Percentiles rank a stretch among this genome's conserved stretches.
These are phyloP conservation scores for Lacerta agilis DNA, from an alignment of 2,797 vertebrate genomes.

Conservation along the genomic window DNA sequence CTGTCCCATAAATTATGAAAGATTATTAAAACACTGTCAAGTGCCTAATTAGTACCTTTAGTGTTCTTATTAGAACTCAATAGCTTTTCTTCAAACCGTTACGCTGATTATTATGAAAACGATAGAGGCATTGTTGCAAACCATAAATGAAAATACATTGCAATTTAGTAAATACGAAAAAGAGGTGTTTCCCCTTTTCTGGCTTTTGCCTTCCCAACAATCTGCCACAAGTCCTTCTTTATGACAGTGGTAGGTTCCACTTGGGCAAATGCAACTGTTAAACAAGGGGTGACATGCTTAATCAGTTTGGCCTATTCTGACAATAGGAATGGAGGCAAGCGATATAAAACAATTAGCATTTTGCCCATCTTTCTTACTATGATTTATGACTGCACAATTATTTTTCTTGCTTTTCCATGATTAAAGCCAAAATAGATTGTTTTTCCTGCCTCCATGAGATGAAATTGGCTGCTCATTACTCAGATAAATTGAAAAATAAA, in stretches of 20 bases:
- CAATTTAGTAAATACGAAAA: slow-evolving; percentile 42
- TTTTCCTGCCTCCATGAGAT: not conserved
- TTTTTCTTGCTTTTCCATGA: slow-evolving; percentile 22
- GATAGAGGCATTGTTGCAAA: slow-evolving; percentile 57
- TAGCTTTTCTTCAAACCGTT: slow-evolving; percentile 65
- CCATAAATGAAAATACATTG: slow-evolving; percentile 25
- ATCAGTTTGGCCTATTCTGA: not conserved
- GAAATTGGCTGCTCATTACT: slow-evolving; percentile 13
- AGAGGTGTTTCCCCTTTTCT: not conserved
- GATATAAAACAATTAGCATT: not conserved
- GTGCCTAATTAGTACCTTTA: slow-evolving; percentile 57
- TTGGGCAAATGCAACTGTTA: not conserved
- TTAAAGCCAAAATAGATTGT: slow-evolving; percentile 14
- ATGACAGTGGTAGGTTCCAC: not conserved
- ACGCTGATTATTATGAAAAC: slow-evolving; percentile 56
- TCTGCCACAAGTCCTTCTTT: slow-evolving; percentile 17
- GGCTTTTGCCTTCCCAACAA: not conserved
- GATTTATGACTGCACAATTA: not conserved
- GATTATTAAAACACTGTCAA: slow-evolving; percentile 60
- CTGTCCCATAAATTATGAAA: slow-evolving; percentile 61
- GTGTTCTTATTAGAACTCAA: slow-evolving; percentile 63
- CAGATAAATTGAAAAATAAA: not conserved
- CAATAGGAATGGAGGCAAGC: not conserved
- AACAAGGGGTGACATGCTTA: not conserved
- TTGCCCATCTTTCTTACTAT: not conserved